These are phyloP conservation scores for Temnothorax ravouxi DNA, from an alignment of 2,888 invertebrate genomes.

Conservation along the genomic window DNA sequence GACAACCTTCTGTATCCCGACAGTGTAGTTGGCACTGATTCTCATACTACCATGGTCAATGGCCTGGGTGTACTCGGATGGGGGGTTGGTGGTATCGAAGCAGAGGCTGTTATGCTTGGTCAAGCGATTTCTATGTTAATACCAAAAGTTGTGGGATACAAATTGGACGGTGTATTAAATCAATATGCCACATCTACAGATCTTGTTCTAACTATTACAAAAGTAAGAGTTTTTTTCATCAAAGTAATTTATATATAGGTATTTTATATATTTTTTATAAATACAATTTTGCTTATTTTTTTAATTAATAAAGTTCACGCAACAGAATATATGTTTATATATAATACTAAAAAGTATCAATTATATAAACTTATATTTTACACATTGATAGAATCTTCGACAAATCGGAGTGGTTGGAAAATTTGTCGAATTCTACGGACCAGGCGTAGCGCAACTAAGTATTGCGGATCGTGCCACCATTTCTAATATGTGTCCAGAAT, in stretches of 20 bases:
- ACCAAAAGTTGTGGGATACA: slow-evolving; percentile 98
- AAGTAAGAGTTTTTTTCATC: slow-evolving; percentile 88
- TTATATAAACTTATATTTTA: background rate
- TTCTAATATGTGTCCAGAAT: slow-evolving; percentile 99
- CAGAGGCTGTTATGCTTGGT: slow-evolving; percentile 99
- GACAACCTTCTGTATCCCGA: slow-evolving; percentile 93
- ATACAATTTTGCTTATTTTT: slow-evolving; percentile 21
- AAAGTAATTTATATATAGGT: background rate
- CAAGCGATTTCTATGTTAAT: slow-evolving; percentile 99
- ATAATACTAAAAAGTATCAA: background rate
- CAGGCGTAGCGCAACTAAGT: slow-evolving; percentile 95
- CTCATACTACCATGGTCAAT: slow-evolving; percentile 99
- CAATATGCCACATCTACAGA: slow-evolving; percentile 98
- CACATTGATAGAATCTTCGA: slow-evolving; percentile 88
- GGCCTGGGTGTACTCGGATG: slow-evolving; percentile 98
- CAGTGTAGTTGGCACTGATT: slow-evolving; percentile 98
- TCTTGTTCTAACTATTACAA: slow-evolving; percentile 98
- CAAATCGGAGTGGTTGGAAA: slow-evolving; percentile 98
- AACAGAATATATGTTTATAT: background rate
- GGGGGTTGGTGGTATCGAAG: slow-evolving; percentile 99
- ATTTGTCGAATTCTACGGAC: slow-evolving; percentile 99
- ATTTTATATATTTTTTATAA: slow-evolving; percentile 17
- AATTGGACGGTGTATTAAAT: slow-evolving; percentile 92
- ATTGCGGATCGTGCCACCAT: slow-evolving; percentile 99
- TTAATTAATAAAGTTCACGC: background rate